Base-by-base conservation (phyloP, 2,888 invertebrate species). In the Panopea generosa region DNA sequence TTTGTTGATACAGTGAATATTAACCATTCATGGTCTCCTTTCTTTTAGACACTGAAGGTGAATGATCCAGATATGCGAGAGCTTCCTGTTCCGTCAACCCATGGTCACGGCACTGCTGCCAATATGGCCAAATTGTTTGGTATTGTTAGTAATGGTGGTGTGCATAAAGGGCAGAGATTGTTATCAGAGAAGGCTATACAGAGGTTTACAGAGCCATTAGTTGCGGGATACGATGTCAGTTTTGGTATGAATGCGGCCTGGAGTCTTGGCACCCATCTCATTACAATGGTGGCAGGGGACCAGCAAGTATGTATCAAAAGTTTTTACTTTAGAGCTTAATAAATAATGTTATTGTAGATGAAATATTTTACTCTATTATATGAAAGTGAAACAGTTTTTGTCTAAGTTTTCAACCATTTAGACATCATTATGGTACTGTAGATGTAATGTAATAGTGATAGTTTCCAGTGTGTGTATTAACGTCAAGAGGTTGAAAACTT, bases 31-130 rank as follows among this genome's bases (percentile, higher is more conserved):
- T n/a, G n/a, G n/a, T n/a, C n/a, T n/a, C n/a, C n/a, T n/a, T n/a
- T n/a, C n/a, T 49, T 40, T 20, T 52, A 79, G 79, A 75, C 75
- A 9, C 53, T 79, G n/a, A 81, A 76, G 24, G 55, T 89, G 33
- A 87, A 90, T 69, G 84, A 90, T 60, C 89, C 90, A 14, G 84
- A 87, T n/a, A 83, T 82, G 33, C 62, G 86, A 55, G 86, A 86
- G 45, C 61, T 90, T 1, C 86, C 85, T 2, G 73, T 81, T 16
- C 83, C 84, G 2, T 84, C 89, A 6, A 80, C 88, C 14, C 87
- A 88, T 71, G 88, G 87, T 6, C 83, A 80, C 20, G 87, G 86
- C 7, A 84, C 90, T 81, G 86, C 87, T 16, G 70, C 60, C 16
- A 84, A 83, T 33, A 65, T 87, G 70, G 87, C 89, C 16, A 86